Base-by-base conservation (phyloP, 2,113 vertebrate genomes). In the Oreochromis aureus region DNA sequence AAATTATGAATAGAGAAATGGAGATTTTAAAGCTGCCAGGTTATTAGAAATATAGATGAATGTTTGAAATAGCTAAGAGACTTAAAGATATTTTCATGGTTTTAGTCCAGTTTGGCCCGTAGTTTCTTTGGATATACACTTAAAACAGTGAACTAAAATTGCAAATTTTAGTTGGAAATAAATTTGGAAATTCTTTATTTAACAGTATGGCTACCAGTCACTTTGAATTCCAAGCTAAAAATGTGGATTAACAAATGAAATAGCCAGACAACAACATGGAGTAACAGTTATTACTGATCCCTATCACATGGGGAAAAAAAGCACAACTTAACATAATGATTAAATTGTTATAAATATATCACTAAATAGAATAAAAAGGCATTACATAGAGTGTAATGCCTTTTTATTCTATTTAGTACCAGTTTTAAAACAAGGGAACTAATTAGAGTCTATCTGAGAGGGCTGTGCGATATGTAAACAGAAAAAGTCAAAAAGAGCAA, bases 301-400 rank as follows among this genome's bases (percentile, higher is more conserved):
- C 4, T 48, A 18, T 46, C 7, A 48, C 27, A 3, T 44, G 2
- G 6, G 41, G 22, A 7, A 0, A 0, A 48, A 27, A 48, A 48
- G 39, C 22, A 46, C 69, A 27, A 73, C 66, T 69, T 44, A 16
- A 71, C 22, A 73, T 46, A 46, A 30, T 48, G 24, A 11, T 51
- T 30, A 51, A 48, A 76, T 19, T 11, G 44, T 19, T 12, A 76
- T 6, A 46, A 76, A 76, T 19, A 27, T 6, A 18, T 30, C 41
- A 18, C 41, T 30, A 32, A 76, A 51, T 11, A 32, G 16, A 76
- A 7, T 32, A 19, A 32, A 76, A 30, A 51, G 6, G 16, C 18
- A 19, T 46, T 73, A 27, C 22, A 73, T 3, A 24, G 3, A 27
- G 3, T 44, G 59, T 19, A 63, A 36, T 63, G 18, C 2, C 59